Conservation (phyloP, 2,888 invertebrate species). For the Stenchaetothrips biformis region DNA sequence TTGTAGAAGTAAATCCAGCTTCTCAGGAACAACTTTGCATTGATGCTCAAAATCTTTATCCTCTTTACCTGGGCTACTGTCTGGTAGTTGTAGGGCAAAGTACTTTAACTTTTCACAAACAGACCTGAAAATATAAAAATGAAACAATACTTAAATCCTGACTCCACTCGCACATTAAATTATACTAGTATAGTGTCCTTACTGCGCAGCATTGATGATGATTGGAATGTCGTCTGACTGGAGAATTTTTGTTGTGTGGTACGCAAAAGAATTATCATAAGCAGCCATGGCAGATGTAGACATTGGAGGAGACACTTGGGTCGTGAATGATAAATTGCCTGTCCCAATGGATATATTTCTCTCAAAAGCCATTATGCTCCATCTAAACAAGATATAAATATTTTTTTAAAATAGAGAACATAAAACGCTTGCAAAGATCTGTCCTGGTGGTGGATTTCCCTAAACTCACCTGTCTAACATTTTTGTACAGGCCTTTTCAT, state of each 20-base stretch:
- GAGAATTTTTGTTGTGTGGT: slow-evolving; percentile 79
- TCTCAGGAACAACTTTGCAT: slow-evolving; percentile 69
- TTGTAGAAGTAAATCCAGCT: slow-evolving; percentile 66
- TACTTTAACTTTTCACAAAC: slow-evolving; percentile 76
- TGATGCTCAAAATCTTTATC: slow-evolving; percentile 60
- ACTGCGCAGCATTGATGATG: slow-evolving; percentile 68
- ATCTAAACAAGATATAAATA: slow-evolving; percentile 49
- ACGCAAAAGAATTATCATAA: slow-evolving; percentile 71
- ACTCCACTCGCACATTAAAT: too few relatives aligned
- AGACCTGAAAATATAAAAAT: slow-evolving; percentile 45
- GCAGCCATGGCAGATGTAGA: slow-evolving; percentile 53
- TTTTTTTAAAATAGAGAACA: slow-evolving; percentile 4
- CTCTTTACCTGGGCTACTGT: slow-evolving; percentile 53
- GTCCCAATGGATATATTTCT: slow-evolving; percentile 60
- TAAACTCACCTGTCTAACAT: slow-evolving; percentile 81
- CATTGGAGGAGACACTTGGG: neutral
- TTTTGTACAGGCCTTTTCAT: slow-evolving; percentile 95
- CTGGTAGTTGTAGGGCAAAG: slow-evolving; percentile 59
- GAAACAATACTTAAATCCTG: neutral
- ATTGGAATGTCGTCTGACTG: slow-evolving; percentile 72
- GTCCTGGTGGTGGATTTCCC: neutral
- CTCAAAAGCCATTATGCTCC: slow-evolving; percentile 95
- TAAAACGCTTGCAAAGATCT: neutral
- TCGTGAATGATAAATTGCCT: neutral
- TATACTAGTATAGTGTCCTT: slow-evolving; percentile 39